Conservation (phyloP, 2,888 invertebrate genomes). For the Catocala fraxini region DNA sequence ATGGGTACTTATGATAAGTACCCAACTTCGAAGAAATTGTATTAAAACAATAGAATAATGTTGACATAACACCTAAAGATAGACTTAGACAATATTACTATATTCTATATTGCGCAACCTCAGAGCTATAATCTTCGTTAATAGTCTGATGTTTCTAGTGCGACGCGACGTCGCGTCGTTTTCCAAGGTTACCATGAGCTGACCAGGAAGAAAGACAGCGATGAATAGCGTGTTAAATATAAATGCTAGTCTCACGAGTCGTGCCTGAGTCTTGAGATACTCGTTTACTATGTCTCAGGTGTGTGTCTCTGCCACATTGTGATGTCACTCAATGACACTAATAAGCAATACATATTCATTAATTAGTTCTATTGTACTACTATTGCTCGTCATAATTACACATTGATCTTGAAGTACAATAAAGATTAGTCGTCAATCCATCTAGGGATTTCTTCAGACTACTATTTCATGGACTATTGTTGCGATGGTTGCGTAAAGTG, state of each 20-base stretch:
- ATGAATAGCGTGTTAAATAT: slow-evolving; percentile 66
- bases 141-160: slow-evolving; percentile 28
- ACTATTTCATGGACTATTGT: background rate
- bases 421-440: slow-evolving; percentile 3
- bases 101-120: slow-evolving; percentile 18
- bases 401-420: slow-evolving; percentile 18
- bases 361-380: slow-evolving; percentile 16
- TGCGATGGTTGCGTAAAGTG: background rate
- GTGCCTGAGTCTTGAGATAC: slow-evolving; percentile 60
- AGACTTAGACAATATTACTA: background rate
- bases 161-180: slow-evolving; percentile 34
- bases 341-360: slow-evolving; percentile 14
- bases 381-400: slow-evolving; percentile 4
- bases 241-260: slow-evolving; percentile 42
- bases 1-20: too few species aligned
- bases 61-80: too few species aligned
- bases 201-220: slow-evolving; percentile 70
- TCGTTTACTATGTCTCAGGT: slow-evolving; percentile 14
- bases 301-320: background rate
- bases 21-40: too few species aligned
- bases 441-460: background rate
- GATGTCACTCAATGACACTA: slow-evolving; percentile 5
- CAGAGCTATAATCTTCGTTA: slow-evolving; percentile 22
- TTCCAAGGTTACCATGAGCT: slow-evolving; percentile 64
- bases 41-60: too few species aligned